Base-by-base conservation (phyloP, 2,797 vertebrate genomes). In the Pangasius djambal region DNA sequence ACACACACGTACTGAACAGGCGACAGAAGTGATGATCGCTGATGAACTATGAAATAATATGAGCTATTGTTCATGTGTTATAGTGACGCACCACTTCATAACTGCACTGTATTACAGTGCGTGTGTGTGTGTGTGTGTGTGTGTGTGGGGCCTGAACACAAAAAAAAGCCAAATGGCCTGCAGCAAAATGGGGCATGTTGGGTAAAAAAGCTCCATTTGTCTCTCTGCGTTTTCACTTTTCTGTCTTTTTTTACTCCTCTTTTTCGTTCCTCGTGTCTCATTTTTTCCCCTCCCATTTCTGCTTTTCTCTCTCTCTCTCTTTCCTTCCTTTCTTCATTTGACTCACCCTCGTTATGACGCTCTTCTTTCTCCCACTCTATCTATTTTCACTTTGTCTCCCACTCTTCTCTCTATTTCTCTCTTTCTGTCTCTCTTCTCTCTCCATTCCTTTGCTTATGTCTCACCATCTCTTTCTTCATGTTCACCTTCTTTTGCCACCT, bases 111-210 rank as follows among this genome's bases (percentile, higher is more conserved):
- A 57, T 55, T 12, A 59, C 22, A 12, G 52, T 79, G 87, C 87
- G 84, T 16, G n/a, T 90, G 85, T 86, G 59, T 40, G 79, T 61
- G 52, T 79, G 78, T 79, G 50, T 79, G 77, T 79, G 77, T 16
- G 75, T 52, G 44, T 48, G 28, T 31, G 75, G 0, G 63, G 31
- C 2, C 4, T 69, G 31, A 15, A 59, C 31, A 13, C 31, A 82
- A 57, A 52, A 48, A 78, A 31, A 81, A 31, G 8, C 25, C 50
- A 79, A 52, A 78, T 28, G 25, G 81, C 81, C 81, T 83, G 57
- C 25, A 83, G 57, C 22, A 61, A 59, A 83, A 83, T 63, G 57
- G 59, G 37, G 57, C 37, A 63, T 83, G 22, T 63, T 83, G 59
- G 25, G 37, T 3, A 83, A 83, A 83, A 61, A 83, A 44, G 22